Percentiles rank a stretch among this genome's conserved stretches.
Conservation (phyloP, 2,113 vertebrate genomes). For the Caranx ignobilis region DNA sequence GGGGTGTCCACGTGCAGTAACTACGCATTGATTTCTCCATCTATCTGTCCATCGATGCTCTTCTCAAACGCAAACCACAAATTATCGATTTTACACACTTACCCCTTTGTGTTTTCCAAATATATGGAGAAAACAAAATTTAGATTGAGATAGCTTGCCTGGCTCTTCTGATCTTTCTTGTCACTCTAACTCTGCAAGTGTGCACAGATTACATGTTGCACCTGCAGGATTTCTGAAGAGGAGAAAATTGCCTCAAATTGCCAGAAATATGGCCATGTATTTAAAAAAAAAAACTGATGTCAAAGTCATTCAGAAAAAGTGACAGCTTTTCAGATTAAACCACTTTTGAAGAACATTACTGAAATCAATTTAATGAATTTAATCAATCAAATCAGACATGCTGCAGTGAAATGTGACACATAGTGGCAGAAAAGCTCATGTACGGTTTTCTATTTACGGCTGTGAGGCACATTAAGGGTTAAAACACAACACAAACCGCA, state of each 20-base stretch:
- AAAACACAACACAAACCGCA: background rate
- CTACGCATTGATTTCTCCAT: conserved; percentile 4
- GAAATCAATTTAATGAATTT: background rate
- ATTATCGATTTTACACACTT: background rate
- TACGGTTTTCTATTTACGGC: background rate
- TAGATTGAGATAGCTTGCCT: background rate
- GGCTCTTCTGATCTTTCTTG: background rate
- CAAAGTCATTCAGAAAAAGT: background rate
- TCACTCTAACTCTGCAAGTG: background rate
- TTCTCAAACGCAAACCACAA: background rate
- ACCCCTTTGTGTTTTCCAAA: background rate
- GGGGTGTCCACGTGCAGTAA: background rate
- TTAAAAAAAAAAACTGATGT: background rate
- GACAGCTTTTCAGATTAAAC: background rate
- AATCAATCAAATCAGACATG: background rate
- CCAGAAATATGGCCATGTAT: background rate
- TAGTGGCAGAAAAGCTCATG: no score
- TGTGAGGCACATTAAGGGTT: background rate
- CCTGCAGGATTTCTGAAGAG: background rate
- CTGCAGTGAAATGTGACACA: background rate
- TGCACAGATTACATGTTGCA: background rate
- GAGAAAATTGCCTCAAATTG: background rate
- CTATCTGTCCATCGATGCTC: background rate
- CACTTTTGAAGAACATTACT: background rate
- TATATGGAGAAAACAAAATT: background rate